Conservation (phyloP, 2,888 invertebrate genomes). For the Unio delphinus region DNA sequence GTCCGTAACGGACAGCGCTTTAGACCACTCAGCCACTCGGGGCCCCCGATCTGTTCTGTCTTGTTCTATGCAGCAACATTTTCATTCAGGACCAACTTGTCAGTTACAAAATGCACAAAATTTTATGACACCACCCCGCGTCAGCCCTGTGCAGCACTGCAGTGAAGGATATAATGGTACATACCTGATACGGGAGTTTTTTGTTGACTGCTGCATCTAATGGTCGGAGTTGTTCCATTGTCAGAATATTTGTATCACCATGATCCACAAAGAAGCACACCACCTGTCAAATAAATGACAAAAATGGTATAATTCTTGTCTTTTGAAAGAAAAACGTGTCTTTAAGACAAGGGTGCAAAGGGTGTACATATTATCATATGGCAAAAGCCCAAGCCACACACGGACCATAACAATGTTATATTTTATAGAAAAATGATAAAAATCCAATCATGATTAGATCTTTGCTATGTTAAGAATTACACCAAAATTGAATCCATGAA, state of each 20-base stretch:
- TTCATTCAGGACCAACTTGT: no score
- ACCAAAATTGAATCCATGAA: no score
- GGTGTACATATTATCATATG: no score
- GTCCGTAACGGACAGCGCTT: no score
- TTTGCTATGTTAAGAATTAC: no score
- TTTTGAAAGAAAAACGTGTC: no score
- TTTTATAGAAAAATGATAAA: no score
- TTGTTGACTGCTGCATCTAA: constrained; percentile 45
- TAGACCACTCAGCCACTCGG: no score
- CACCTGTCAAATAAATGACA: constrained; percentile 26
- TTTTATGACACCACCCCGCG: neutral
- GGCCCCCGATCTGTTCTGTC: no score
- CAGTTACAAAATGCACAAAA: neutral
- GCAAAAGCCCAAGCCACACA: neutral
- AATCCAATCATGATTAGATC: no score
- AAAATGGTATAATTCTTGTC: neutral
- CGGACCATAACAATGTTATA: neutral
- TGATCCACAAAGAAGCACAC: constrained; percentile 55
- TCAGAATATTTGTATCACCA: constrained; percentile 50
- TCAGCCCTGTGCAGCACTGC: neutral
- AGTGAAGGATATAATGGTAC: neutral
- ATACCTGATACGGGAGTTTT: constrained; percentile 51
- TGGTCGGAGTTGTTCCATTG: constrained; percentile 33
- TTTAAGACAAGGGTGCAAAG: no score
- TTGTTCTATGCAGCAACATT: no score